phyloP scores from a whole-genome alignment of 2,797 vertebrate species.

The Alcedo quadribrachys region DNA sequence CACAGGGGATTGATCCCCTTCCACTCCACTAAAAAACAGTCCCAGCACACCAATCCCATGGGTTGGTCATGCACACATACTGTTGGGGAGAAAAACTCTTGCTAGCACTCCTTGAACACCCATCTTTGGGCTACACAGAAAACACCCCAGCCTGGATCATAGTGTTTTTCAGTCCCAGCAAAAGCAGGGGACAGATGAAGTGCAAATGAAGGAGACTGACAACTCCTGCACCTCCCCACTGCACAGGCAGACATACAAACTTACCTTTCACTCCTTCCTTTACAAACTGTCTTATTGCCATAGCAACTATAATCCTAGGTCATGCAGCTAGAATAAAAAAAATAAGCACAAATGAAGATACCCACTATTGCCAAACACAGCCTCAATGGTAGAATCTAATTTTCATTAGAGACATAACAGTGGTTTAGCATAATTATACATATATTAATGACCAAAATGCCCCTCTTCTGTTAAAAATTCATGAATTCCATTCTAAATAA shows the following conservation, averaged over 20 bases:
- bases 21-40: neutral
- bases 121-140: neutral
- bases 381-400: slow-evolving; percentile 54
- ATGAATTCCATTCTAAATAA: slow-evolving; percentile 72
- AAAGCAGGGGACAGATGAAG: neutral
- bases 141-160: neutral
- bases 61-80: fast-evolving
- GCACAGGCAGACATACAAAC: neutral
- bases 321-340: slow-evolving; percentile 42
- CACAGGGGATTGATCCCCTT: fast-evolving
- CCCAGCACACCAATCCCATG: neutral
- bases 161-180: neutral
- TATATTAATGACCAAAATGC: slow-evolving; percentile 64
- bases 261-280: slow-evolving; percentile 58
- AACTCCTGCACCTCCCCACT: neutral
- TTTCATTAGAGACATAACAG: slow-evolving; percentile 69
- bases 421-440: slow-evolving; percentile 72
- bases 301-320: slow-evolving; percentile 76
- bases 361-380: slow-evolving; percentile 50
- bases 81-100: neutral
- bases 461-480: slow-evolving; percentile 72
- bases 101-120: neutral
- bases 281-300: slow-evolving; percentile 67
- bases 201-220: neutral
- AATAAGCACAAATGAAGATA: slow-evolving; percentile 40